Evolutionary conservation across 1,140 invertebrate genomes (phyloP).

Genomic region (Dreissena rostriformis): DNA sequence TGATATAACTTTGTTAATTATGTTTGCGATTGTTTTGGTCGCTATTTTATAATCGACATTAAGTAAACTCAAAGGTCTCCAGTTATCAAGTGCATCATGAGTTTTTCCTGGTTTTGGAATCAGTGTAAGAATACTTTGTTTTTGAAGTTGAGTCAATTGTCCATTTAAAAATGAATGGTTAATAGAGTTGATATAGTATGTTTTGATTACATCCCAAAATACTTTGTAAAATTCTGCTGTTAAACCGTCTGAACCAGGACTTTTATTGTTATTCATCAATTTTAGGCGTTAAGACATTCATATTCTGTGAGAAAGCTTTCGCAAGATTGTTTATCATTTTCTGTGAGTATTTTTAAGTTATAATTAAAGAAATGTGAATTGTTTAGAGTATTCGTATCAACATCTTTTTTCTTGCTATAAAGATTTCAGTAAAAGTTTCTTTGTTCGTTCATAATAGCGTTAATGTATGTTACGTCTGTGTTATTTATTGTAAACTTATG

Average conservation of each 20-base stretch:
- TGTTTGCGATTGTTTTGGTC: not conserved
- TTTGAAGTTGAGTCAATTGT: slow-evolving; percentile 5
- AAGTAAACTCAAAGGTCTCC: slow-evolving; percentile 24
- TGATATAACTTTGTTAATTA: not conserved
- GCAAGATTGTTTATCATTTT: too few species aligned
- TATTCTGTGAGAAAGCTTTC: too few species aligned
- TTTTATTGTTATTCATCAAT: slow-evolving; percentile 29
- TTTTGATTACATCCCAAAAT: slow-evolving; percentile 22
- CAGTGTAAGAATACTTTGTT: slow-evolving; percentile 25
- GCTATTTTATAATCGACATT: slow-evolving; percentile 32
- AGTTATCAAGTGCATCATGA: slow-evolving; percentile 8
- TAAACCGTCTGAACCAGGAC: slow-evolving; percentile 31
- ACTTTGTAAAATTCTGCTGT: slow-evolving; percentile 33
- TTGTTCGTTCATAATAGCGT: too few species aligned
- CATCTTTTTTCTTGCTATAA: too few species aligned
- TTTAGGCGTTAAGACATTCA: too few species aligned
- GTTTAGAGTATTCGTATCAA: too few species aligned
- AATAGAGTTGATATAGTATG: not conserved
- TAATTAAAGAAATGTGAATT: too few species aligned
- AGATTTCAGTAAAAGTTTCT: too few species aligned
- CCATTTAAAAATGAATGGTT: slow-evolving; percentile 21
- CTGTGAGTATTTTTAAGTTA: too few species aligned
- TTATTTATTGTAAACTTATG: too few species aligned
- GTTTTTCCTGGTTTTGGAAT: slow-evolving; percentile 24
- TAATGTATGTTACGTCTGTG: too few species aligned